Conservation (phyloP, 2,113 vertebrate species). For the Nannospalax galili region DNA sequence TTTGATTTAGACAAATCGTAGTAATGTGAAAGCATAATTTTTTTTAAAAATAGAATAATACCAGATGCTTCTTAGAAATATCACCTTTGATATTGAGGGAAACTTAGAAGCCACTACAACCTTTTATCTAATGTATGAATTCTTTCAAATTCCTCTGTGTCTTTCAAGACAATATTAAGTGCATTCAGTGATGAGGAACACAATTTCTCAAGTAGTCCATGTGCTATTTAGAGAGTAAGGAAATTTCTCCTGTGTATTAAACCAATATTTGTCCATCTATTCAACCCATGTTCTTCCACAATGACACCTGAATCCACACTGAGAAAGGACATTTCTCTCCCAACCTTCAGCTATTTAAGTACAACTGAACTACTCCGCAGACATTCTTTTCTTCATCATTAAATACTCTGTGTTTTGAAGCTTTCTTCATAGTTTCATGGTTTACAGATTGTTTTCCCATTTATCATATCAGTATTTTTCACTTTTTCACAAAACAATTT, state of each 20-base stretch:
- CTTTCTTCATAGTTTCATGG: not conserved
- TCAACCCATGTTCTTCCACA: not conserved
- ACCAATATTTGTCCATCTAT: not conserved
- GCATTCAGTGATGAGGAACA: not conserved
- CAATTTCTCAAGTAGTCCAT: constrained; percentile 1
- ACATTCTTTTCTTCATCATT: not conserved
- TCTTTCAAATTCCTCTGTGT: constrained; percentile 25
- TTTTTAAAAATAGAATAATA: not conserved
- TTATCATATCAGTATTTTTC: not conserved
- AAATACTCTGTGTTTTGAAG: not conserved
- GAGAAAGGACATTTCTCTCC: not conserved
- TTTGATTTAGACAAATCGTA: constrained; percentile 11
- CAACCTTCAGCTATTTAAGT: not conserved
- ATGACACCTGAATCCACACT: not conserved
- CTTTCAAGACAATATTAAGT: not conserved
- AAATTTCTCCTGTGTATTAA: not conserved
- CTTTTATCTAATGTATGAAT: constrained; percentile 17
- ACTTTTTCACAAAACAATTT: not conserved
- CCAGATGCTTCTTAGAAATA: not conserved
- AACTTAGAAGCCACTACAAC: not conserved
- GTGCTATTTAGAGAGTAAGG: constrained; percentile 29
- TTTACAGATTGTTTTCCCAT: not conserved
- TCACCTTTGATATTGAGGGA: not conserved
- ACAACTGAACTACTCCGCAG: not conserved
- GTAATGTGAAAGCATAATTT: not conserved